Evolutionary conservation across 2,888 invertebrate species (phyloP).

Genomic region (Polydrusus pterygomalis): DNA sequence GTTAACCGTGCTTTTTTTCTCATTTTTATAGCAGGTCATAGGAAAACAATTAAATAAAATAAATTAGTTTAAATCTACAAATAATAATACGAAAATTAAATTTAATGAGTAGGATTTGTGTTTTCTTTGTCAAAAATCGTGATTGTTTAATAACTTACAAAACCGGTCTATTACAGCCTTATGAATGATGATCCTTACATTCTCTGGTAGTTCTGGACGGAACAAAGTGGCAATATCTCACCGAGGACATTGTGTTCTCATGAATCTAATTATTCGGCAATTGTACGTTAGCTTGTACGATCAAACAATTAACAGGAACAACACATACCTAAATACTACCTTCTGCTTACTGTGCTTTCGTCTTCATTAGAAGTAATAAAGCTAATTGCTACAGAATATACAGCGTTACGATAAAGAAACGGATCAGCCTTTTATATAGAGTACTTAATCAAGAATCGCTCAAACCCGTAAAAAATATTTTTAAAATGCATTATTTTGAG

Average conservation of each 20-base stretch:
- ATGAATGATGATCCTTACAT: constrained; percentile 7
- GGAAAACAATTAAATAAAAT: too few relatives aligned
- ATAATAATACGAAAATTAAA: too few relatives aligned
- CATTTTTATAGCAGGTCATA: too few relatives aligned
- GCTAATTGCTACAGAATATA: not conserved
- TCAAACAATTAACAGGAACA: constrained; percentile 62
- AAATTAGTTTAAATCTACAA: too few relatives aligned
- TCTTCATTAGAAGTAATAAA: constrained; percentile 24
- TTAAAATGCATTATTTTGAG: too few relatives aligned
- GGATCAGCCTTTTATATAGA: too few relatives aligned
- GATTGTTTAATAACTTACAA: not conserved
- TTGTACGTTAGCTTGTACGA: constrained; percentile 59
- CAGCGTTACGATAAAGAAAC: too few relatives aligned
- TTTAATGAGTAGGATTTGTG: too few relatives aligned
- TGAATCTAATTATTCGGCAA: constrained; percentile 63
- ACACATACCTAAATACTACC: constrained; percentile 14
- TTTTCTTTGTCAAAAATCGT: not conserved
- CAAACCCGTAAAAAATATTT: too few relatives aligned
- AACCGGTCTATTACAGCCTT: not conserved
- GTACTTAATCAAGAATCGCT: too few relatives aligned
- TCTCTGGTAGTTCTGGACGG: constrained; percentile 19
- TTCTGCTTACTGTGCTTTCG: not conserved
- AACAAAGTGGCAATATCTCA: constrained; percentile 57
- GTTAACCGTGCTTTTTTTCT: too few relatives aligned
- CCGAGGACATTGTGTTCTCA: constrained; percentile 59